phyloP scores from a whole-genome alignment of 2,888 invertebrate genomes.

The Rhyacophila evoluta region DNA sequence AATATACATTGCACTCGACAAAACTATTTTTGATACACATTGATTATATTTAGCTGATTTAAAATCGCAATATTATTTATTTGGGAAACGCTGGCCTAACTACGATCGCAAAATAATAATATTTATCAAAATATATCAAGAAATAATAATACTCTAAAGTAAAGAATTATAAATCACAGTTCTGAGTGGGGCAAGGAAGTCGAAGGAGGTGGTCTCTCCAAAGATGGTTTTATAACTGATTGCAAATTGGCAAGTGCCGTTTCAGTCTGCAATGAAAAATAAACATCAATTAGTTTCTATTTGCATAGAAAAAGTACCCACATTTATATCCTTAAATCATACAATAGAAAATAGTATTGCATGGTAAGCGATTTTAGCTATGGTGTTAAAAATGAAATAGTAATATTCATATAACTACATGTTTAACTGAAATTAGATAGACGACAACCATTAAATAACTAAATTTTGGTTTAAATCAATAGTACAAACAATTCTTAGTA shows the following conservation, averaged over 20 bases:
- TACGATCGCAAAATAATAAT: background rate
- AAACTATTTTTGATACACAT: background rate
- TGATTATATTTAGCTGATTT: conserved; percentile 7
- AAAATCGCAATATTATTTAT: background rate
- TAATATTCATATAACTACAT: too few species aligned
- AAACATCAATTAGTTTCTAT: conserved; percentile 1
- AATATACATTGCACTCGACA: background rate
- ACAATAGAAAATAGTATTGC: too few species aligned
- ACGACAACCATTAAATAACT: too few species aligned
- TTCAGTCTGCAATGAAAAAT: conserved; percentile 74
- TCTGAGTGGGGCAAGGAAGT: conserved; percentile 58
- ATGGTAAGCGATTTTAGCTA: too few species aligned
- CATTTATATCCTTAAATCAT: too few species aligned
- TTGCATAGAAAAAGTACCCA: too few species aligned
- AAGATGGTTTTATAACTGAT: conserved; percentile 68
- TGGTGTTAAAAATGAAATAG: too few species aligned
- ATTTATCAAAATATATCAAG: background rate
- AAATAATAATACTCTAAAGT: conserved; percentile 17
- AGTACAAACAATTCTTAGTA: too few species aligned
- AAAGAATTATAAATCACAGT: conserved; percentile 58
- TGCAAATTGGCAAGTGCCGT: conserved; percentile 81
- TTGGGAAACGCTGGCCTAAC: background rate
- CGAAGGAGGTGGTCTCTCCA: conserved; percentile 59
- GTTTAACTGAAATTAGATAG: too few species aligned
- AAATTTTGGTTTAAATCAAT: too few species aligned